Conservation (phyloP, 2,888 invertebrate species). For the Hemaris fuciformis region DNA sequence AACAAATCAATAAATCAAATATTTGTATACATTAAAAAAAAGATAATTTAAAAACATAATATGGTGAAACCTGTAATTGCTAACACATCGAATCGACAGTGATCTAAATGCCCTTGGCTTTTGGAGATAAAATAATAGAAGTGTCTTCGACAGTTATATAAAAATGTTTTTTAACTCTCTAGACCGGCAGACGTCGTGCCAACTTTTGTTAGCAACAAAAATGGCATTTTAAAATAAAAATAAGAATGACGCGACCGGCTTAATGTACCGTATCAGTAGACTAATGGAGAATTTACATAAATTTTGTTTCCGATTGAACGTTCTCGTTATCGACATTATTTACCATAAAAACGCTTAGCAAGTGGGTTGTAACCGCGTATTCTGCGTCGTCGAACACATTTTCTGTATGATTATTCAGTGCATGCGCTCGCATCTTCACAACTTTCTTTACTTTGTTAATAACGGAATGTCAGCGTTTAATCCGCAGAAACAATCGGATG, state of each 20-base stretch:
- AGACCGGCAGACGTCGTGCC: neutral
- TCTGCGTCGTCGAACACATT: neutral
- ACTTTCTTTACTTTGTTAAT: neutral
- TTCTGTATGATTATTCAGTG: neutral
- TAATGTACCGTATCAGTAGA: neutral
- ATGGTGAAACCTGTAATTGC: too few species aligned
- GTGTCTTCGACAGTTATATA: neutral
- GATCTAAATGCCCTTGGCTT: neutral
- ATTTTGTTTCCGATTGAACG: neutral
- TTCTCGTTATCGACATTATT: neutral
- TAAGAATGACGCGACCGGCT: neutral
- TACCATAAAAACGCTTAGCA: neutral
- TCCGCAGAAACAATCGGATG: neutral
- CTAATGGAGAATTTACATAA: neutral
- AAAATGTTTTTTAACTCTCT: neutral
- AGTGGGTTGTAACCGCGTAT: neutral
- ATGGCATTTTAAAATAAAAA: neutral
- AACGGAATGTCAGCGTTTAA: neutral
- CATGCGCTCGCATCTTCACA: neutral
- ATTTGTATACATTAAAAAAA: too few species aligned
- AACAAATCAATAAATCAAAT: too few species aligned
- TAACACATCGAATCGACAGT: too few species aligned
- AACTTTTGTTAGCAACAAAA: neutral
- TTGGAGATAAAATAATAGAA: neutral
- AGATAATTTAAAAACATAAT: too few species aligned